These are phyloP conservation scores for Anthoscopus minutus DNA, from an alignment of 2,113 vertebrate genomes.

Conservation along the genomic window DNA sequence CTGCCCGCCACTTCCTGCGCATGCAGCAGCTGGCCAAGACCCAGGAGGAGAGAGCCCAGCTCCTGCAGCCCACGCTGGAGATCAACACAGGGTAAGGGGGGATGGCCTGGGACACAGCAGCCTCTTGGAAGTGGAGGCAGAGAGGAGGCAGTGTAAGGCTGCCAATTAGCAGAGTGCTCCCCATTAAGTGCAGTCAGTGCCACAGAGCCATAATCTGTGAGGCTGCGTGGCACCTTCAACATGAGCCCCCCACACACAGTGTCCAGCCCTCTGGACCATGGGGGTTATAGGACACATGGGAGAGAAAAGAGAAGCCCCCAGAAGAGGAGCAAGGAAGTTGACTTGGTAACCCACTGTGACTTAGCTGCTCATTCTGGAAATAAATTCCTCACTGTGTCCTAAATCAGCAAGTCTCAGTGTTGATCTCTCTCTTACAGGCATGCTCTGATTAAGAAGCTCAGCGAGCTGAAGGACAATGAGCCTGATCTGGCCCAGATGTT, in stretches of 20 bases:
- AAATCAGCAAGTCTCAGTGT: neutral
- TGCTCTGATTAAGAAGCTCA: conserved; percentile 86
- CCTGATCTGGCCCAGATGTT: conserved; percentile 86
- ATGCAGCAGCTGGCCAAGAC: conserved; percentile 92
- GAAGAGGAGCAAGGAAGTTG: neutral
- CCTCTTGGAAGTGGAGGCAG: neutral
- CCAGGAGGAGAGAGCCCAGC: conserved; percentile 88
- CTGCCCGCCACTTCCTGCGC: conserved; percentile 93
- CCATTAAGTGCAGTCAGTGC: neutral
- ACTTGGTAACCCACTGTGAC: neutral
- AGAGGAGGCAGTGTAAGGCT: neutral
- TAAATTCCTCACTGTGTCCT: neutral
- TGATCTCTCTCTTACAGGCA: conserved; percentile 73
- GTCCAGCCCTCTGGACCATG: neutral
- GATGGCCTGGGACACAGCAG: neutral
- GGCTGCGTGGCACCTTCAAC: rapidly evolving
- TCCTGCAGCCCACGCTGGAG: conserved; percentile 94
- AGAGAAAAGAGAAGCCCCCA: neutral
- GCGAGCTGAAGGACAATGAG: conserved; percentile 75
- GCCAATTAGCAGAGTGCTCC: neutral
- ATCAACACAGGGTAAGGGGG: conserved; percentile 85
- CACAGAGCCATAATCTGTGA: neutral
- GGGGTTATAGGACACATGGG: neutral
- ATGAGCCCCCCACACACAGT: neutral
- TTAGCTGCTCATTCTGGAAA: neutral